Evolutionary conservation across 1,140 invertebrate species (phyloP).

Genomic region (Cyclina sinensis): DNA sequence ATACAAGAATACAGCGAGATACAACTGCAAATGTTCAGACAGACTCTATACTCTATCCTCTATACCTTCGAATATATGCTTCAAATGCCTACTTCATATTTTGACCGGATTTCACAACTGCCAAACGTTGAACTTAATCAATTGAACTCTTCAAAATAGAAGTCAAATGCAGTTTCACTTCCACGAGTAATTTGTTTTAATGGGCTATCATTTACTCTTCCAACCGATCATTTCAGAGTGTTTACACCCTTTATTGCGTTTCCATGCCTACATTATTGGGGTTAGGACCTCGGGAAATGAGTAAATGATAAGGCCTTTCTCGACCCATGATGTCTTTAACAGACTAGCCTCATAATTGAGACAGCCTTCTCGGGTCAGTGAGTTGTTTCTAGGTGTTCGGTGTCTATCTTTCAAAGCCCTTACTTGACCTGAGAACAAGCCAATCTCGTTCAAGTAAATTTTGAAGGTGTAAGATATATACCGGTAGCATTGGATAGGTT

Average conservation of each 20-base stretch:
- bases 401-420: neutral
- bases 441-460: neutral
- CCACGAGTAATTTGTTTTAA: constrained; percentile 41
- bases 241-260: constrained; percentile 37
- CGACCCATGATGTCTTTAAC: constrained; percentile 32
- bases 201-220: constrained; percentile 11
- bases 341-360: constrained; percentile 6
- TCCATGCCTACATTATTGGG: constrained; percentile 42
- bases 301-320: constrained; percentile 17
- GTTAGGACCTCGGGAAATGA: constrained; percentile 45
- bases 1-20: no score
- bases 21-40: no score
- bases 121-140: no score
- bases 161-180: neutral
- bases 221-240: constrained; percentile 37
- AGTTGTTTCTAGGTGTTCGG: neutral
- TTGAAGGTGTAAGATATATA: neutral
- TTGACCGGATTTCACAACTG: no score
- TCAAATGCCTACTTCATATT: no score
- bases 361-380: neutral
- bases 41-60: no score
- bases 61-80: no score
- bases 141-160: no score
- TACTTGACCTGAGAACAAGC: neutral
- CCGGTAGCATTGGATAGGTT: neutral